Conservation (phyloP, 2,888 invertebrate genomes). For the Halictus ligatus region DNA sequence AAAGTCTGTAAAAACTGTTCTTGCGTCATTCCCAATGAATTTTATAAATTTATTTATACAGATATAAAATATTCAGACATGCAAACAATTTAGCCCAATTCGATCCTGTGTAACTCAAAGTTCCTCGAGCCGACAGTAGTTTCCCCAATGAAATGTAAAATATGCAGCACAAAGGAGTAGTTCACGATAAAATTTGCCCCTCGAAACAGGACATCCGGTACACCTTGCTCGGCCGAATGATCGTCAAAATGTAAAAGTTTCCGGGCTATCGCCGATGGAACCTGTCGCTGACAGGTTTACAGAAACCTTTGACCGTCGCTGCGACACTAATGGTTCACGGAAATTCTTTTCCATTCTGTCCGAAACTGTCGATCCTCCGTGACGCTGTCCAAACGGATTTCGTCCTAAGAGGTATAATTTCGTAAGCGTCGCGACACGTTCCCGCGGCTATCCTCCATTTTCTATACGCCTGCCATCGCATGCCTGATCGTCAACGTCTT, state of each 20-base stretch:
- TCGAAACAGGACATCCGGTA: neutral
- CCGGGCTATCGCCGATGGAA: slow-evolving; percentile 40
- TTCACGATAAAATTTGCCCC: neutral
- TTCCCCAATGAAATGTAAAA: neutral
- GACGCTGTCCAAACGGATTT: slow-evolving; percentile 44
- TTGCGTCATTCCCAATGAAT: too few species aligned
- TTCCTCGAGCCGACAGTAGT: too few species aligned
- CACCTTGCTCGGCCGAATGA: slow-evolving; percentile 25
- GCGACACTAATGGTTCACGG: slow-evolving; percentile 56
- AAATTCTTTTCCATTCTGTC: slow-evolving; percentile 51
- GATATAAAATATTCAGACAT: too few species aligned
- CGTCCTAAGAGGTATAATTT: slow-evolving; percentile 45
- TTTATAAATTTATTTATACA: too few species aligned
- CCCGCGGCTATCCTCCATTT: neutral
- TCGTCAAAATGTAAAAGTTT: slow-evolving; percentile 32
- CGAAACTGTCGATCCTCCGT: slow-evolving; percentile 30
- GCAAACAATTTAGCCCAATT: too few species aligned
- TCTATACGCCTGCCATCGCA: too few species aligned
- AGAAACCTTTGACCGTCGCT: slow-evolving; percentile 55
- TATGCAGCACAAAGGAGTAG: neutral
- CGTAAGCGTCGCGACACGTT: slow-evolving; percentile 17
- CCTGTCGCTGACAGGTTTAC: slow-evolving; percentile 46
- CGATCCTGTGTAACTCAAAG: too few species aligned
- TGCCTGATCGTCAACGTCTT: neutral
- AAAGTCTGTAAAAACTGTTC: too few species aligned